Percentiles rank a stretch among this genome's conserved stretches.
These are phyloP conservation scores for Nesoenas mayeri DNA, from an alignment of 2,113 vertebrate species.

Conservation along the genomic window DNA sequence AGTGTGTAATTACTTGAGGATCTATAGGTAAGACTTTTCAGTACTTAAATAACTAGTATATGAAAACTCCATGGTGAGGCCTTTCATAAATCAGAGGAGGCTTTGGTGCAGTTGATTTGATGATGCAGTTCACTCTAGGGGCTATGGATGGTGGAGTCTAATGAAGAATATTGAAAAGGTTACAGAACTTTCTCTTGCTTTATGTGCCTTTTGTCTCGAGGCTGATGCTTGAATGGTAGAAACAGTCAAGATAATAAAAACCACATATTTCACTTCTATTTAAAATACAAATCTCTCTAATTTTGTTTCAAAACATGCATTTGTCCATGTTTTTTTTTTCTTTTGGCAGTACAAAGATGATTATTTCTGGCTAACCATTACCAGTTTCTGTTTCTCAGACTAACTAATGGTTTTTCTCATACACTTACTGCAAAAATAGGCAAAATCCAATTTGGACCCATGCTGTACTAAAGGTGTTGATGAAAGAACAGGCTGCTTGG, in stretches of 20 bases:
- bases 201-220: slow-evolving; percentile 41
- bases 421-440: neutral
- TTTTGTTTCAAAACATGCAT: neutral
- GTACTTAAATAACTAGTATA: slow-evolving; percentile 69
- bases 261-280: neutral
- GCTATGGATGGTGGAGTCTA: slow-evolving; percentile 48
- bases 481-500: neutral
- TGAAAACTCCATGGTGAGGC: slow-evolving; percentile 66
- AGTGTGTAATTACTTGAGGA: slow-evolving; percentile 71
- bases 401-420: neutral
- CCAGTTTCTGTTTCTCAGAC: neutral
- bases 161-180: slow-evolving; percentile 73
- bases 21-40: slow-evolving; percentile 74
- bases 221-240: neutral
- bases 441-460: neutral
- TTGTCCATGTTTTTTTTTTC: neutral
- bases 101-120: slow-evolving; percentile 73
- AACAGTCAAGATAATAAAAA: neutral
- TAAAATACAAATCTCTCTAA: neutral
- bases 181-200: slow-evolving; percentile 45
- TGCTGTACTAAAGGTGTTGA: neutral
- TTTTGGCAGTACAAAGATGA: neutral
- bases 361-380: neutral
- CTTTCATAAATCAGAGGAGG: slow-evolving; percentile 66
- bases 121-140: slow-evolving; percentile 67